Conservation (phyloP, 1,140 invertebrate genomes). For the Halyomorpha halys region DNA sequence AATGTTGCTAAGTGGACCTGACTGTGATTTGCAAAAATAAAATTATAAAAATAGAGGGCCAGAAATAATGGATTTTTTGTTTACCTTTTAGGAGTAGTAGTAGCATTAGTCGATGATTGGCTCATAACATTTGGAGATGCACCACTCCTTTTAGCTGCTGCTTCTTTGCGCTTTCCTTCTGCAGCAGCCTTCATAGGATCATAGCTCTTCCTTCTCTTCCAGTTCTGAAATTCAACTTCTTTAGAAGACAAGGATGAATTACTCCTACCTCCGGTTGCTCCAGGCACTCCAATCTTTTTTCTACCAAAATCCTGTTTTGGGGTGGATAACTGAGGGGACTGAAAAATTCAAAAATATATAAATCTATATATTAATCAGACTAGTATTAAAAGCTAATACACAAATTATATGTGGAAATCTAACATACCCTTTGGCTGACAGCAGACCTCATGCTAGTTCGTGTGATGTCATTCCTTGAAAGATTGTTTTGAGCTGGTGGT, state of each 20-base stretch:
- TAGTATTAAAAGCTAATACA: no score
- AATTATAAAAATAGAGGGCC: no score
- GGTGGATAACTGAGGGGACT: constrained; percentile 28
- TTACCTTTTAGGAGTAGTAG: constrained; percentile 27
- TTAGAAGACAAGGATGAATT: constrained; percentile 53
- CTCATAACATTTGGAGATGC: constrained; percentile 33
- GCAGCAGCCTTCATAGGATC: constrained; percentile 81
- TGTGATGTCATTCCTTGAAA: constrained; percentile 51
- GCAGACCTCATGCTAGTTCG: constrained; percentile 48
- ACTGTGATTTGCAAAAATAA: no score
- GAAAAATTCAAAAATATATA: constrained; percentile 19
- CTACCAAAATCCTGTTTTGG: background rate
- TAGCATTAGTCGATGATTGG: constrained; percentile 35
- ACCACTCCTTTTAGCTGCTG: constrained; percentile 35
- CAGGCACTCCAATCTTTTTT: background rate
- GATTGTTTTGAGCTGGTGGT: constrained; percentile 36
- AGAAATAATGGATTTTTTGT: no score
- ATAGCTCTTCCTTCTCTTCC: constrained; percentile 82
- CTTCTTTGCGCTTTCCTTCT: constrained; percentile 54
- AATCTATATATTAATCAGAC: no score
- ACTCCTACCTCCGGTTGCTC: constrained; percentile 38
- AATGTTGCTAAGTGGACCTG: no score
- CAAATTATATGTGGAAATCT: background rate
- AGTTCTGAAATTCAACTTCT: constrained; percentile 81
- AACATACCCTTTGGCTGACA: constrained; percentile 3